Conservation (phyloP, 2,797 vertebrate genomes). For the Pogonophryne albipinna region DNA sequence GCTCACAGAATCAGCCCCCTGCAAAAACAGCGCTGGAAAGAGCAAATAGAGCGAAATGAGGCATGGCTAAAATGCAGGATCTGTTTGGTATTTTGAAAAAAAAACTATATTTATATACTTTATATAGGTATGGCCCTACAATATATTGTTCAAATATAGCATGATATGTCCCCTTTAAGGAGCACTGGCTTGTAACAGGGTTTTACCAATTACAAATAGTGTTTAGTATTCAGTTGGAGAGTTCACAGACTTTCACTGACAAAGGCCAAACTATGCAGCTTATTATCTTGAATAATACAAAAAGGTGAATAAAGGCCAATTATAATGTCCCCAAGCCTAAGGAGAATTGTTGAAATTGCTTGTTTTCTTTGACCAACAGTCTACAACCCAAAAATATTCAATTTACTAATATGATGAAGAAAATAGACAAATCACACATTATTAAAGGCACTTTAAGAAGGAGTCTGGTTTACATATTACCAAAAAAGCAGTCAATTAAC, state of each 20-base stretch:
- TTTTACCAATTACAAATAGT: constrained; percentile 16
- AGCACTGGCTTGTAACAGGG: constrained; percentile 4
- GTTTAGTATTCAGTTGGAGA: constrained; percentile 15
- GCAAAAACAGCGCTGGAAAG: too few relatives aligned
- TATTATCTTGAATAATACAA: constrained; percentile 25
- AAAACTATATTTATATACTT: too few relatives aligned
- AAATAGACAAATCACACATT: neutral
- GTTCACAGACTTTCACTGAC: constrained; percentile 4
- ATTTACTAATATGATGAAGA: neutral
- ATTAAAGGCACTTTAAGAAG: neutral
- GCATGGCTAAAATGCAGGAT: too few relatives aligned
- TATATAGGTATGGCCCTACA: too few relatives aligned
- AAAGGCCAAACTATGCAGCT: constrained; percentile 19
- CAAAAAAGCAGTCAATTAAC: neutral
- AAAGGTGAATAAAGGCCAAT: neutral
- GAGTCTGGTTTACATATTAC: neutral
- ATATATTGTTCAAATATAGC: too few relatives aligned
- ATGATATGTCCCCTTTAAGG: neutral
- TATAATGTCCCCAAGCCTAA: neutral
- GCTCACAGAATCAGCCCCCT: too few relatives aligned
- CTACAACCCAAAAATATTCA: neutral
- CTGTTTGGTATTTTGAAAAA: too few relatives aligned
- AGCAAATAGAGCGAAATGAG: too few relatives aligned
- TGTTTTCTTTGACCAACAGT: neutral
- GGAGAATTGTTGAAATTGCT: neutral